Percentiles rank a stretch among this genome's conserved stretches.
phyloP scores from a whole-genome alignment of 2,797 vertebrate genomes.

The Pteronotus mesoamericanus region DNA sequence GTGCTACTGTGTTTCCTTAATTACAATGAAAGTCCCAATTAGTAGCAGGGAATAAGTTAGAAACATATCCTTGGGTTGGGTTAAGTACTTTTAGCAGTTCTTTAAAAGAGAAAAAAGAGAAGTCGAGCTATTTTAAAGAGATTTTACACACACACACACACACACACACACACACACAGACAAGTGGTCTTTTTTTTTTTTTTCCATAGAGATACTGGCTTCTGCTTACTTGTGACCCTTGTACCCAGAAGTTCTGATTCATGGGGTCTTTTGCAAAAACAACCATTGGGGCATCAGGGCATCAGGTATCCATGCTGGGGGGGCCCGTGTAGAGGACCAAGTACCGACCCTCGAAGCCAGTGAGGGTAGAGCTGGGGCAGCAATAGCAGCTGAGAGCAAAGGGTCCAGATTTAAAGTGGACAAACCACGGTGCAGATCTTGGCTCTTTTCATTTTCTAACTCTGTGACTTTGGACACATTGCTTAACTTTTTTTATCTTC shows the following conservation, averaged over 20 bases:
- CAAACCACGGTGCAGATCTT: neutral
- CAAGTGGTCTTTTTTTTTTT: neutral
- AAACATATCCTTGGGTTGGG: conserved; percentile 47
- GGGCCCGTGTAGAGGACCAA: neutral
- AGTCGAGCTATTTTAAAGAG: neutral
- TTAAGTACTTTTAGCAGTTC: conserved; percentile 14
- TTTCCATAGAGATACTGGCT: neutral
- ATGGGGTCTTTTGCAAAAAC: neutral
- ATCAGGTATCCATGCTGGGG: neutral
- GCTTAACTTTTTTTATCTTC: neutral
- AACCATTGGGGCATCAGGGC: neutral
- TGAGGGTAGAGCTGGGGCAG: neutral
- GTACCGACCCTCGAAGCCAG: neutral
- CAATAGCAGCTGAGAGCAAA: neutral
- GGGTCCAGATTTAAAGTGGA: neutral
- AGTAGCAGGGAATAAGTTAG: neutral
- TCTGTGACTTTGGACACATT: neutral
- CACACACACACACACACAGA: neutral
- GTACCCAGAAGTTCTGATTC: neutral
- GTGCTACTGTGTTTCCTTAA: conserved; percentile 49
- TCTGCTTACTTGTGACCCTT: neutral
- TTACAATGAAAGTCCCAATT: conserved; percentile 26
- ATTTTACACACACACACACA: neutral
- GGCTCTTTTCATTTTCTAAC: neutral
- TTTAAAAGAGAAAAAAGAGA: neutral